These are phyloP conservation scores for Seira musarum DNA, from an alignment of 2,888 invertebrate species.

Conservation along the genomic window DNA sequence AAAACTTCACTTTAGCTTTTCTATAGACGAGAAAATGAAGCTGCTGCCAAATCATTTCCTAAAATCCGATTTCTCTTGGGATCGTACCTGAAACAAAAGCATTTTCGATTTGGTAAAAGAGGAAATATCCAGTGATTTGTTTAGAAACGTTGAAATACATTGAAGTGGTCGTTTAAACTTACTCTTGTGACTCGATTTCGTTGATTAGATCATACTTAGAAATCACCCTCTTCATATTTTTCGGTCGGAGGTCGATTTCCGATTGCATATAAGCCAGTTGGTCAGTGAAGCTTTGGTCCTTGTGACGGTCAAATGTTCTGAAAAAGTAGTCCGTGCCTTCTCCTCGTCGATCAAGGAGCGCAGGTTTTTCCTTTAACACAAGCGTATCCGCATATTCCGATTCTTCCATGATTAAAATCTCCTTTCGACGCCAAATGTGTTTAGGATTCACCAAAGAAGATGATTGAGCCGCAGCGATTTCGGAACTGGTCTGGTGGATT, in stretches of 20 bases:
- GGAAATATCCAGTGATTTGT: no score
- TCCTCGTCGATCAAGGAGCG: constrained; percentile 50
- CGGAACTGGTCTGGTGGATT: constrained; percentile 22
- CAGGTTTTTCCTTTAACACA: constrained; percentile 21
- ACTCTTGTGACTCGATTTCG: constrained; percentile 58
- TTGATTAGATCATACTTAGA: constrained; percentile 17
- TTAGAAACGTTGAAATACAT: no score
- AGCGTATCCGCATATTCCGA: constrained; percentile 47
- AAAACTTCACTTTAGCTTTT: constrained; percentile 82
- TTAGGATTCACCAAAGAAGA: background rate
- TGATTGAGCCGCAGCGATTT: constrained; percentile 17
- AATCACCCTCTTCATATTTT: constrained; percentile 51
- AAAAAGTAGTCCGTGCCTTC: constrained; percentile 42
- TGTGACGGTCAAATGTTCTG: background rate
- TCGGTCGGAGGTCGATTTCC: constrained; percentile 60
- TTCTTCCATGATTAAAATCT: constrained; percentile 61
- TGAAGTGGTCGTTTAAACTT: no score
- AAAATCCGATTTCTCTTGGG: constrained; percentile 55
- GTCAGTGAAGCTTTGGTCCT: constrained; percentile 32
- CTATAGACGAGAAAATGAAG: constrained; percentile 87
- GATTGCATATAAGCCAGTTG: constrained; percentile 46
- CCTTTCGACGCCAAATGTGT: constrained; percentile 18
- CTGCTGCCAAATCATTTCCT: constrained; percentile 78
- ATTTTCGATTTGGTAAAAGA: no score
- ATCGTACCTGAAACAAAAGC: constrained; percentile 56